A percentile compares a stretch with the other conserved stretches of the same genome.
Conservation (phyloP, 2,888 invertebrate genomes). For the Endotricha flammealis region DNA sequence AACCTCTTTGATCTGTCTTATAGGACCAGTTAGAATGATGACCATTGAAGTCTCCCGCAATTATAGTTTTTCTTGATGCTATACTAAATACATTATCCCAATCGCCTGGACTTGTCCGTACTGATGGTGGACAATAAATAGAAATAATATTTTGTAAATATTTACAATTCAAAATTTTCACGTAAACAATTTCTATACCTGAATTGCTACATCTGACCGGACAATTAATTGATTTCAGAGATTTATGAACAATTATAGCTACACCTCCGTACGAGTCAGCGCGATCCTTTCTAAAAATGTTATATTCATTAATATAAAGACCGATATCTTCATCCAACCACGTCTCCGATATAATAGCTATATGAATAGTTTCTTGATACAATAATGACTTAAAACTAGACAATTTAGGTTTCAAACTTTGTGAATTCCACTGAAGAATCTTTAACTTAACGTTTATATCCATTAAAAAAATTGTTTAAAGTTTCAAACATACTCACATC, state of each 20-base stretch:
- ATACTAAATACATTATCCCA: conserved; percentile 13
- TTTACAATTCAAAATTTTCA: conserved; percentile 11
- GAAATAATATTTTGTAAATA: conserved; percentile 6
- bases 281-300: conserved; percentile 7
- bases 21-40: conserved; percentile 10
- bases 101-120: background rate
- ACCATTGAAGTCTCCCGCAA: conserved; percentile 12
- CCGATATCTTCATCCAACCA: conserved; percentile 8
- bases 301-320: conserved; percentile 1
- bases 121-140: conserved; percentile 11
- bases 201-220: conserved; percentile 1
- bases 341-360: conserved; percentile 14
- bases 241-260: conserved; percentile 9
- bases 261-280: conserved; percentile 14
- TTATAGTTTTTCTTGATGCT: background rate
- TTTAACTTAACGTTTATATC: conserved; percentile 3
- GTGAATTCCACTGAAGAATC: conserved; percentile 19
- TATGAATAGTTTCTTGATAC: conserved; percentile 11
- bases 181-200: conserved; percentile 7
- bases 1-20: conserved; percentile 6
- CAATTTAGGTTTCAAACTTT: conserved; percentile 16
- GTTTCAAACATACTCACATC: background rate
- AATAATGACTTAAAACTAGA: conserved; percentile 9
- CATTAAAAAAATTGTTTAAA: conserved; percentile 2
- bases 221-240: background rate